phyloP scores from a whole-genome alignment of 2,888 invertebrate genomes.

The Cantharis lateralis region DNA sequence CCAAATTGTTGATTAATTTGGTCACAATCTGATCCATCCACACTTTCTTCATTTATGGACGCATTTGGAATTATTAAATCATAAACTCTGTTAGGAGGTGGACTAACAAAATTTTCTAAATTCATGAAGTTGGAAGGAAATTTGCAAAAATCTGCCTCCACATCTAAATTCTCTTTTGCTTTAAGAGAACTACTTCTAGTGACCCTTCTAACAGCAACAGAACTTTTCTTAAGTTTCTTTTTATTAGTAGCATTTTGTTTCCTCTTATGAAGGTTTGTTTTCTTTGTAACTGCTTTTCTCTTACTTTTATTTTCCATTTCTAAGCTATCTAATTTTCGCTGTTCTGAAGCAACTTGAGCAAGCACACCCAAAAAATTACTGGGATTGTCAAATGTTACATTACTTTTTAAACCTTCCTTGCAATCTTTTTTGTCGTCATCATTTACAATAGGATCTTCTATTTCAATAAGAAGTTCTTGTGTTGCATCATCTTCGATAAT shows the following conservation, averaged over 20 bases:
- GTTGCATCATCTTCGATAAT: not conserved
- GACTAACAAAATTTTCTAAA: conserved; percentile 21
- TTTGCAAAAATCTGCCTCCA: conserved; percentile 11
- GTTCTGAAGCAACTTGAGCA: conserved; percentile 2
- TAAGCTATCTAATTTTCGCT: not conserved
- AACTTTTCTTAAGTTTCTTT: not conserved
- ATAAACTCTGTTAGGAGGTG: conserved; percentile 20
- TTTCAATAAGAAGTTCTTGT: not conserved
- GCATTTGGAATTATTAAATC: conserved; percentile 10
- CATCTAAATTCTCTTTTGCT: not conserved
- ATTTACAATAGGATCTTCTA: not conserved
- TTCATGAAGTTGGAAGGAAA: conserved; percentile 31
- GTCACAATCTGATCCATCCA: conserved; percentile 1
- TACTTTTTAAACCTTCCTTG: not conserved
- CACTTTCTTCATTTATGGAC: conserved; percentile 16
- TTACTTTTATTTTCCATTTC: not conserved
- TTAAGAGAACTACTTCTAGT: conserved; percentile 12
- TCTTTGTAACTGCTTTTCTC: not conserved
- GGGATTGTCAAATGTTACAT: not conserved
- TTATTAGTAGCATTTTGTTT: not conserved
- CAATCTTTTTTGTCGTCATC: not conserved
- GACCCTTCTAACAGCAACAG: conserved; percentile 3
- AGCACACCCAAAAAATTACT: not conserved
- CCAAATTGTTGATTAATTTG: not conserved
- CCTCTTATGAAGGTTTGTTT: not conserved